Evolutionary conservation across 2,888 invertebrate genomes (phyloP), one percentile per base, ranked within the genome.

Genomic region (Andrena camellia): DNA sequence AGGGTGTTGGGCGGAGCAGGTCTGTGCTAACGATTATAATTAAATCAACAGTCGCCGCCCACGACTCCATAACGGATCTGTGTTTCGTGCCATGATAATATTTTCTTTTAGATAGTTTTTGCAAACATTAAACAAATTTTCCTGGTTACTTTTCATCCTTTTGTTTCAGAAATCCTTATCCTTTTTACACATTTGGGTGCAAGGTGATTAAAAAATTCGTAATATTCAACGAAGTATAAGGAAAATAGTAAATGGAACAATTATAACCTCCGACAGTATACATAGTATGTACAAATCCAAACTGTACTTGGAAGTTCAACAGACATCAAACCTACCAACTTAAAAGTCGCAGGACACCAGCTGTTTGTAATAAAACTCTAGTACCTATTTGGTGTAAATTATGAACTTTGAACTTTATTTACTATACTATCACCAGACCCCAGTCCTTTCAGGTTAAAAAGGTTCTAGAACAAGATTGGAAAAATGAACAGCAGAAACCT

Each of bases 21-120:
- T 90, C 86, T 88, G 88, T 84, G 86, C 90, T 90, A 90, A 90
- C 92, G 92, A 92, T 93, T 90, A 92, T 92, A 93, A 93, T 93
- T 93, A 92, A 93, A 93, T 93, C 93, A 93, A 92, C 93, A 91
- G 92, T 93, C 92, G 90, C 92, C 93, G 92, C 92, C 93, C 92
- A 91, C 88, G 90, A 86, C 87, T 90, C 90, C 86, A 90, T 86
- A 86, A 80, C 82, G 82, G 87, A 83, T 85, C 90, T 86, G 86
- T 88, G 86, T 90, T 85, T 87, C 87, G 83, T 77, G 52, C 64
- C 67, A 60, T 64, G 81, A 71, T 80, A 79, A 71, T 73, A 75
- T 82, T 78, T 79, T 82, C 74, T 68, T 31, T 50, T 68, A 71
- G 60, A 42, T 13, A 42, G 42, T 17, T 42, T 42, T 4, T 42